A percentile compares a stretch with the other conserved stretches of the same genome.
These are phyloP conservation scores for Drosophila bifasciata DNA, from an alignment of 1,140 invertebrate genomes.

Conservation along the genomic window DNA sequence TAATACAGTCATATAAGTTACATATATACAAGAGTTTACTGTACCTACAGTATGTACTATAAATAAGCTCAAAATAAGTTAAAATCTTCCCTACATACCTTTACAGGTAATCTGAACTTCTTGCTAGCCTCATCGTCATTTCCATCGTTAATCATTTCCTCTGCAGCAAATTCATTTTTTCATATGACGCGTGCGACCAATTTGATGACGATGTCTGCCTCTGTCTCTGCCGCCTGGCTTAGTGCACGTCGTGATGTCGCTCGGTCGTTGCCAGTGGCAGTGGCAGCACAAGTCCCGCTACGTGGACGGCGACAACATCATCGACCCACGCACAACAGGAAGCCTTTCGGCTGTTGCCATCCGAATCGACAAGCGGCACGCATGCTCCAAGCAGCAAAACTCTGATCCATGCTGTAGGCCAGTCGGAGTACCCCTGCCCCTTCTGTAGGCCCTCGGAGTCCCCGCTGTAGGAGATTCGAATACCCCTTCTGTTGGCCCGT, in stretches of 20 bases:
- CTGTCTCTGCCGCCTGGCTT: too few relatives aligned
- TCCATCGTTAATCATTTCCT: slow-evolving; percentile 18
- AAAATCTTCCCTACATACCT: too few relatives aligned
- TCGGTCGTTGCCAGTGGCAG: slow-evolving; percentile 18
- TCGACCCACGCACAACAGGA: slow-evolving; percentile 74
- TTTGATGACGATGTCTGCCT: slow-evolving; percentile 44
- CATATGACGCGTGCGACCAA: slow-evolving; percentile 66
- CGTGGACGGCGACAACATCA: slow-evolving; percentile 42
- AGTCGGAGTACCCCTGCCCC: too few relatives aligned
- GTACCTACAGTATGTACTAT: too few relatives aligned
- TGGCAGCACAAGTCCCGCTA: slow-evolving; percentile 25
- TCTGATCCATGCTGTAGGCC: too few relatives aligned
- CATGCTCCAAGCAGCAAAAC: slow-evolving; percentile 17
- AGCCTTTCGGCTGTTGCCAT: slow-evolving; percentile 69
- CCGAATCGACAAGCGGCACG: slow-evolving; percentile 44
- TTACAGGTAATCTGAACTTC: slow-evolving; percentile 34
- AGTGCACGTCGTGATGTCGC: slow-evolving; percentile 22
- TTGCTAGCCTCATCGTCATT: neutral
- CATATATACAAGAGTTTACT: too few relatives aligned
- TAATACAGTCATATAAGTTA: too few relatives aligned
- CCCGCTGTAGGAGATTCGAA: too few relatives aligned
- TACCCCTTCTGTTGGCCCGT: too few relatives aligned
- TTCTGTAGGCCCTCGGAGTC: too few relatives aligned
- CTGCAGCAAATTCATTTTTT: slow-evolving; percentile 34
- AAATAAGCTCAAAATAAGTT: too few relatives aligned